These are phyloP conservation scores for Trichogramma evanescens DNA, from an alignment of 2,888 invertebrate species.

Conservation along the genomic window DNA sequence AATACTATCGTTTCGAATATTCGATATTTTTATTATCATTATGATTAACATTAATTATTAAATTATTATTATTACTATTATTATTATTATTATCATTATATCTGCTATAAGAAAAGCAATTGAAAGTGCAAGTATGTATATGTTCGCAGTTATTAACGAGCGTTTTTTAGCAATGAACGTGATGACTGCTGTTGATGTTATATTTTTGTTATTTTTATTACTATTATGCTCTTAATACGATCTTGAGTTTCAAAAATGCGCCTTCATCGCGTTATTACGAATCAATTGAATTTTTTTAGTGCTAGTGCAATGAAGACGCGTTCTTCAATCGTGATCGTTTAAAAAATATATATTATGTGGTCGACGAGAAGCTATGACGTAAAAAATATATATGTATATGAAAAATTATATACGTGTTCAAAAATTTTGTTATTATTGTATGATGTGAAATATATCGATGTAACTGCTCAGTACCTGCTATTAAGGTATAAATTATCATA, in stretches of 20 bases:
- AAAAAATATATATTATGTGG: constrained; percentile 27
- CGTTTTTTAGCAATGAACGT: constrained; percentile 32
- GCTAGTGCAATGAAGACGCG: constrained; percentile 26
- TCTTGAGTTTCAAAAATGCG: constrained; percentile 24
- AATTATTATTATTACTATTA: constrained; percentile 22
- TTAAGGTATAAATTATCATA: constrained; percentile 28
- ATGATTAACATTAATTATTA: constrained; percentile 14
- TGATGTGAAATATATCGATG: constrained; percentile 33
- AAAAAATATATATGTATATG: constrained; percentile 16
- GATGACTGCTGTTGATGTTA: constrained; percentile 45
- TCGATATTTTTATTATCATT: constrained; percentile 24
- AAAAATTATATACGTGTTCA: constrained; percentile 37
- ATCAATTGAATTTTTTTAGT: not conserved
- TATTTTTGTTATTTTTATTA: constrained; percentile 45
- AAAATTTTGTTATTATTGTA: constrained; percentile 43
- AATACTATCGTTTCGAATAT: constrained; percentile 2
- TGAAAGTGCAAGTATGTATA: constrained; percentile 29
- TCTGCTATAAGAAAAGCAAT: constrained; percentile 28
- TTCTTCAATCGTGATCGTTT: constrained; percentile 29
- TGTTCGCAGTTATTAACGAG: constrained; percentile 24
- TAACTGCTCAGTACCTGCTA: constrained; percentile 33
- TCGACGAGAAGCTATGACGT: constrained; percentile 15
- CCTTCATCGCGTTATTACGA: constrained; percentile 25
- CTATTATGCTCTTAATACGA: constrained; percentile 29
- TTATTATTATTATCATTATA: constrained; percentile 17